Percentiles rank a stretch among this genome's conserved stretches.
Conservation (phyloP, 1,140 invertebrate genomes). For the Pseudomyrmex sp. region DNA sequence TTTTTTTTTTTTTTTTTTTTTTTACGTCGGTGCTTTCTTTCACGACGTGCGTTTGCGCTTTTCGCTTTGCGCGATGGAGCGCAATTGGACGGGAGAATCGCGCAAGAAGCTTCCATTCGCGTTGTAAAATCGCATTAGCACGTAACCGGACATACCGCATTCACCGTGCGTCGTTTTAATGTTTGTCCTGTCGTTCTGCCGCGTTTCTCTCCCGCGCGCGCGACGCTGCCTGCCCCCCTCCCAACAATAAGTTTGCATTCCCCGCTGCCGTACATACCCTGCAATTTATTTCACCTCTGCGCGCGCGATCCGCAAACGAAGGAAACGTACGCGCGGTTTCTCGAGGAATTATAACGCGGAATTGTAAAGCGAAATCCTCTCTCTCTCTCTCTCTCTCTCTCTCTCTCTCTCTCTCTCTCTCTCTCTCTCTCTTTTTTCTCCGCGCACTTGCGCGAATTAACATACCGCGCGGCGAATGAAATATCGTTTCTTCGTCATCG, state of each 20-base stretch:
- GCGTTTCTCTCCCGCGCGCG: constrained; percentile 22
- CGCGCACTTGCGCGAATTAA: not conserved
- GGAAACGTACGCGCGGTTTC: constrained; percentile 37
- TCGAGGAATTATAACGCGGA: constrained; percentile 42
- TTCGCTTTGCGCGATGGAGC: constrained; percentile 38
- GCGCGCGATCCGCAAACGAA: constrained; percentile 34
- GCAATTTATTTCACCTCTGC: constrained; percentile 4
- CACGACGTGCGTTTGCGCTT: not conserved
- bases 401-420: no score
- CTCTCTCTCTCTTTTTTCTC: no score
- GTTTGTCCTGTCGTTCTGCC: constrained; percentile 55
- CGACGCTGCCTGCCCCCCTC: constrained; percentile 5
- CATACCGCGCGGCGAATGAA: not conserved
- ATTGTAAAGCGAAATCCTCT: constrained; percentile 7
- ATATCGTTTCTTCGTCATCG: constrained; percentile 4
- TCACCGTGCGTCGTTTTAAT: constrained; percentile 57
- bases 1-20: not conserved
- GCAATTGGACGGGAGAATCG: constrained; percentile 8
- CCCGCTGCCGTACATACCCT: not conserved
- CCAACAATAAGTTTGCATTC: constrained; percentile 49
- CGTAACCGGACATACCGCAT: constrained; percentile 64
- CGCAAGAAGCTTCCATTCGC: constrained; percentile 47
- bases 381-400: no score
- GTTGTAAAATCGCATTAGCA: constrained; percentile 63
- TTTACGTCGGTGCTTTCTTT: not conserved